These are phyloP conservation scores for Acanthococcus lagerstroemiae DNA, from an alignment of 2,888 invertebrate species.

Conservation along the genomic window DNA sequence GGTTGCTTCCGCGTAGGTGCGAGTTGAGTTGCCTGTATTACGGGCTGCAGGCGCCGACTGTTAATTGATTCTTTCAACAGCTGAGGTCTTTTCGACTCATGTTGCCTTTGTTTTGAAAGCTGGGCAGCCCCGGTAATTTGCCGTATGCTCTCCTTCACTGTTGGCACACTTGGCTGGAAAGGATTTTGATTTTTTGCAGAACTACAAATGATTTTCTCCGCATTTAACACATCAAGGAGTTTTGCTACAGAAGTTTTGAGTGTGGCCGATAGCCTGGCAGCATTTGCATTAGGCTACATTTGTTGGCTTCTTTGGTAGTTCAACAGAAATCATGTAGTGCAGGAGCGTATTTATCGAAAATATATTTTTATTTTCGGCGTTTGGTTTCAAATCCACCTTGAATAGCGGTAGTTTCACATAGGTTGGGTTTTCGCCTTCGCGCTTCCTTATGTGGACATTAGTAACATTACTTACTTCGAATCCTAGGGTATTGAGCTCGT, in stretches of 20 bases:
- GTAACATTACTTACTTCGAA: not conserved
- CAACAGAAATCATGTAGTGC: not conserved
- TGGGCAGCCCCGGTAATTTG: not conserved
- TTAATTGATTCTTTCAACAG: not conserved
- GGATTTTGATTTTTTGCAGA: not conserved
- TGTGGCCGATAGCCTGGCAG: not conserved
- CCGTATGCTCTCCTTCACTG: not conserved
- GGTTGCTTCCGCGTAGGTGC: not conserved
- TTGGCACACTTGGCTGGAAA: not conserved
- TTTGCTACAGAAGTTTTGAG: not conserved
- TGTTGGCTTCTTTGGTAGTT: not conserved
- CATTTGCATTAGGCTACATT: not conserved
- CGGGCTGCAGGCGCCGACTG: not conserved
- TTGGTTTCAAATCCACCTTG: not conserved
- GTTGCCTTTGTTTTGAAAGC: not conserved
- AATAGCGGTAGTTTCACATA: not conserved
- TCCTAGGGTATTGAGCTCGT: not conserved
- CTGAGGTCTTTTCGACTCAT: not conserved
- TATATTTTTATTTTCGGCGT: not conserved
- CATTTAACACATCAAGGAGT: not conserved
- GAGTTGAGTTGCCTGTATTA: not conserved
- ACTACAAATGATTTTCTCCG: not conserved
- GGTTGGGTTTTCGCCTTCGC: not conserved
- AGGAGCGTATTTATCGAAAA: not conserved
- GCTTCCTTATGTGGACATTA: not conserved